Evolutionary conservation across 2,888 invertebrate species (phyloP).

Genomic region (Margaritifera margaritifera): DNA sequence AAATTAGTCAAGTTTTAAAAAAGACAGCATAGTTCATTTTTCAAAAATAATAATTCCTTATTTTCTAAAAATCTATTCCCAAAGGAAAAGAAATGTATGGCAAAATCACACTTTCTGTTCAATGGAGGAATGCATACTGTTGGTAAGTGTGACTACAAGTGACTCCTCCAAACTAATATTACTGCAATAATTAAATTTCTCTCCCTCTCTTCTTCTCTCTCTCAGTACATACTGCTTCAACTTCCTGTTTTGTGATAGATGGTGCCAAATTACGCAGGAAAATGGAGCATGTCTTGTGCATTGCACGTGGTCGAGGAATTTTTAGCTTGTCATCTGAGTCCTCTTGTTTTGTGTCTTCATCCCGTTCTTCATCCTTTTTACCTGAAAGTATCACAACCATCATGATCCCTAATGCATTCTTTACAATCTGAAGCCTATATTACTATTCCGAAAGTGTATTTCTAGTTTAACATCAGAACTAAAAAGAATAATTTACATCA

Average conservation of each 20-base stretch:
- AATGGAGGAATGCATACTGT: no score
- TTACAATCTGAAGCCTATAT: not conserved
- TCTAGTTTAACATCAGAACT: no score
- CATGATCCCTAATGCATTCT: not conserved
- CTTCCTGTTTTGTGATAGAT: constrained; percentile 95
- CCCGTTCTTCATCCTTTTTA: constrained; percentile 50
- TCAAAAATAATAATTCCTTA: no score
- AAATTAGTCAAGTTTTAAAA: constrained; percentile 3
- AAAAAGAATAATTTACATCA: no score
- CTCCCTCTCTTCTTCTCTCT: no score
- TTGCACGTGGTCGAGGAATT: constrained; percentile 48
- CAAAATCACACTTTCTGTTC: no score
- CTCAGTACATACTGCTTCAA: constrained; percentile 85
- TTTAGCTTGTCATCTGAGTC: constrained; percentile 32
- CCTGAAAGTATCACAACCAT: constrained; percentile 14
- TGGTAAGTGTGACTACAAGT: no score
- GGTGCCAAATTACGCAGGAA: constrained; percentile 97
- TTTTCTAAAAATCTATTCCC: no score
- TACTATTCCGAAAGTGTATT: no score
- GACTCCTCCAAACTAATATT: no score
- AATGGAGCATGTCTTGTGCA: constrained; percentile 97
- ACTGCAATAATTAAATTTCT: no score
- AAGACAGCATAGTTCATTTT: constrained; percentile 1
- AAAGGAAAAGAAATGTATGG: no score
- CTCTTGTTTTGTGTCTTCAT: constrained; percentile 31